Percentiles rank a stretch among this genome's conserved stretches.
These are phyloP conservation scores for Tyrophagus putrescentiae DNA, from an alignment of 1,140 invertebrate genomes.

Conservation along the genomic window DNA sequence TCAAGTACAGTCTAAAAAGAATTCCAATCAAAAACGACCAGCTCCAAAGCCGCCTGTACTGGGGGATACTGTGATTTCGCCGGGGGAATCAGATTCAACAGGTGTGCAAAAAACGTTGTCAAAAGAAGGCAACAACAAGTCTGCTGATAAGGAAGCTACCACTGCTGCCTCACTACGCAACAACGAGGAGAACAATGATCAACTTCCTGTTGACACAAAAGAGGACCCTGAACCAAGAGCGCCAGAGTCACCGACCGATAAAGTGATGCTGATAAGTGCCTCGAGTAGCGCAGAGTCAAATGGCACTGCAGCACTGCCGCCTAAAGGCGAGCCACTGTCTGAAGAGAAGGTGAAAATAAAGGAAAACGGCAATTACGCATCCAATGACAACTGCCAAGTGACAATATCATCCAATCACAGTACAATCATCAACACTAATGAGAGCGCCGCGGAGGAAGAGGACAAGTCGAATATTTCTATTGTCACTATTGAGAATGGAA, in stretches of 20 bases:
- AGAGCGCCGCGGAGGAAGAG: slow-evolving; percentile 17
- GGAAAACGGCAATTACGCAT: background rate
- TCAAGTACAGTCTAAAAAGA: background rate
- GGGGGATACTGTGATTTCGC: background rate
- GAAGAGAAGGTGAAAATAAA: background rate
- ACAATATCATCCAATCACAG: slow-evolving; percentile 28
- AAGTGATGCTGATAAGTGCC: slow-evolving; percentile 9
- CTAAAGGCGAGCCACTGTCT: too few species aligned
- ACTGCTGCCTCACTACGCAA: background rate
- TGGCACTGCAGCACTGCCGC: too few species aligned
- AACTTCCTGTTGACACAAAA: too few species aligned
- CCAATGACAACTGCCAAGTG: slow-evolving; percentile 23
- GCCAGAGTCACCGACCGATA: background rate
- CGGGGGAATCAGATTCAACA: background rate
- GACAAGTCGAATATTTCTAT: slow-evolving; percentile 76
- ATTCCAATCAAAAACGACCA: slow-evolving; percentile 19
- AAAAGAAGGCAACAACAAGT: background rate
- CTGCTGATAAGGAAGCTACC: background rate
- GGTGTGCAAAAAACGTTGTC: too few species aligned
- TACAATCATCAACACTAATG: slow-evolving; percentile 23
- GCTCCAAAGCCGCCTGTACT: slow-evolving; percentile 22
- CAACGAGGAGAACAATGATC: too few species aligned
- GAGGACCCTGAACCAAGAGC: too few species aligned
- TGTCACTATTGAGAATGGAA: slow-evolving; percentile 51
- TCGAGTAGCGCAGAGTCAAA: too few species aligned